Evolutionary conservation across 1,140 invertebrate genomes (phyloP).

Genomic region (Archegozetes longisetosus): DNA sequence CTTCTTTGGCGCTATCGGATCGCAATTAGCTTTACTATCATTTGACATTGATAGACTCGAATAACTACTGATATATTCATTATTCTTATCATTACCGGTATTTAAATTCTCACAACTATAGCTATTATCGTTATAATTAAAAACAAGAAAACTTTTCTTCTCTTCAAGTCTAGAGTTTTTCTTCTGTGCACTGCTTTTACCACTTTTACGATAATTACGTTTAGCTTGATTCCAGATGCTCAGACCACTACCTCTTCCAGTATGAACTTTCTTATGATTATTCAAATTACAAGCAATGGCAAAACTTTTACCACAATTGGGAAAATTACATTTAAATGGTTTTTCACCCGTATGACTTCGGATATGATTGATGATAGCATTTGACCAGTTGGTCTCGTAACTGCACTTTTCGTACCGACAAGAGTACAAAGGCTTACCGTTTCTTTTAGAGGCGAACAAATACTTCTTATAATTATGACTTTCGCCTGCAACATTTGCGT

Average conservation of each 20-base stretch:
- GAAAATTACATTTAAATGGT: conserved; percentile 19
- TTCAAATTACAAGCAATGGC: conserved; percentile 25
- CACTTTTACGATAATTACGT: too few species aligned
- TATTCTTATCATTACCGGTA: too few species aligned
- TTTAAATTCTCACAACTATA: too few species aligned
- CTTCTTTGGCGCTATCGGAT: too few species aligned
- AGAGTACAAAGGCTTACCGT: not conserved
- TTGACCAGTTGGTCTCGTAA: not conserved
- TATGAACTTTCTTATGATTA: conserved; percentile 25
- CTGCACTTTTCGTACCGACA: not conserved
- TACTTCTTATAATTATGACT: not conserved
- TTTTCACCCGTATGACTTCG: conserved; percentile 1
- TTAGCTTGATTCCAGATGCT: too few species aligned
- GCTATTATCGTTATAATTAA: too few species aligned
- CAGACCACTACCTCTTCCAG: conserved; percentile 22
- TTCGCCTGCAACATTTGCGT: not conserved
- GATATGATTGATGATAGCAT: not conserved
- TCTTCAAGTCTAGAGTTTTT: too few species aligned
- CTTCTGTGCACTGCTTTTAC: too few species aligned
- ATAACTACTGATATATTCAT: too few species aligned
- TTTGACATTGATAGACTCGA: too few species aligned
- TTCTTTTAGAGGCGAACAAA: not conserved
- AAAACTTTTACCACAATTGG: conserved; percentile 28
- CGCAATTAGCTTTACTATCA: too few species aligned
- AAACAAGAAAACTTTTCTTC: too few species aligned